phyloP scores from a whole-genome alignment of 2,113 vertebrate species.

The Condylura cristata region DNA sequence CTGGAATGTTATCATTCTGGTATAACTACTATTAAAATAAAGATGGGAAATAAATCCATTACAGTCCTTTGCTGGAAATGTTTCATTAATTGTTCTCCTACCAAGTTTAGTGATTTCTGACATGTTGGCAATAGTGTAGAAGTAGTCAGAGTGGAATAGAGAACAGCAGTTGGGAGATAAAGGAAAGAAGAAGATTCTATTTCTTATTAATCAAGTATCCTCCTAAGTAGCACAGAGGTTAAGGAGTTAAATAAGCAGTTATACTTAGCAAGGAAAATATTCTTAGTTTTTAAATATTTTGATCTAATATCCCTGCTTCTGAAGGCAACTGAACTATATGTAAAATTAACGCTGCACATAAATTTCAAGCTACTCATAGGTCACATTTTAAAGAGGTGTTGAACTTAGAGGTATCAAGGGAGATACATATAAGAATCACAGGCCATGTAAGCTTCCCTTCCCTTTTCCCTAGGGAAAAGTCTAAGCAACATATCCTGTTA shows the following conservation, averaged over 20 bases:
- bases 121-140: background rate
- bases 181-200: background rate
- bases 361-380: background rate
- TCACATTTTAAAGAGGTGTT: background rate
- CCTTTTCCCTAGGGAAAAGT: background rate
- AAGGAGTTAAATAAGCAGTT: conserved; percentile 6
- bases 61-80: background rate
- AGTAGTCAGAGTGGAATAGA: background rate
- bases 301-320: background rate
- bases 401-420: background rate
- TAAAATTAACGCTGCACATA: conserved; percentile 24
- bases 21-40: background rate
- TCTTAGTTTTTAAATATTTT: conserved; percentile 20
- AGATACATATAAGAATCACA: background rate
- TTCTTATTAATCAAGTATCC: background rate
- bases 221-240: background rate
- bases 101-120: background rate
- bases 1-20: background rate
- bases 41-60: background rate
- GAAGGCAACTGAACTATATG: background rate
- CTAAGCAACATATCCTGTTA: background rate
- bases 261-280: background rate
- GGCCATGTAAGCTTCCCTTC: background rate
- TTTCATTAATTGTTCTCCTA: background rate
- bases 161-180: background rate